Base-by-base conservation (phyloP, 2,888 invertebrate genomes). In the Lycocerus yunnanus region DNA sequence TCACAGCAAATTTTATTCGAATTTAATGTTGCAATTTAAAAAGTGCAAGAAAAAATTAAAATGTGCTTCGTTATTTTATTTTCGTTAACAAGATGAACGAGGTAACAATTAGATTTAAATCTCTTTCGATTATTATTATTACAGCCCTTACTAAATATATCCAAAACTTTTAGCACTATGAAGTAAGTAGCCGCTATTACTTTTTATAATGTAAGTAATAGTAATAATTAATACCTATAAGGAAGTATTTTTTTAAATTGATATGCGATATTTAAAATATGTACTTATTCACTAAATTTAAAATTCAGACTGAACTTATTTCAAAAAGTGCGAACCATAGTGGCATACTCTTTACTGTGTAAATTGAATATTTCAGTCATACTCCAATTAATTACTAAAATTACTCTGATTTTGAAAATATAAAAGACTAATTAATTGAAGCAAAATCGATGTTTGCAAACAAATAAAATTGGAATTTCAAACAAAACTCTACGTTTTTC, bases 181-280 rank as follows among this genome's bases (percentile, higher is more conserved):
- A 63, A n/a, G 16, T 63, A 63, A 63, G 43, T 43, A 43, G 43
- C 43, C 43, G 43, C n/a, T 43, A 43, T 43, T 43, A 43, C 43
- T n/a, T 43, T 43, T 43, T n/a, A 43, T 43, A 43, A 43, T 43
- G 6, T n/a, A n/a, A 43, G 43, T 43, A 43, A 43, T 43, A 43
- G n/a, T 43, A n/a, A 6, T 43, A 43, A 60, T 15, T 63, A 63
- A 8, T 63, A 63, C 18, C 61, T 20, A 20, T 63, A 63, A 63
- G 20, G 43, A 16, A 18, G 61, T 24, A 24, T 63, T 63, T 63
- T 63, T 63, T 63, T 18, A 3, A 76, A 72, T 79, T 86, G 86
- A 86, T 86, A 85, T 86, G 85, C 85, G 85, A 84, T 84, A 80
- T 82, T 84, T 84, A 85, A 74, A 82, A 85, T 72, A 76, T 74